These are phyloP conservation scores for Leucophora obtusa DNA, from an alignment of 2,888 invertebrate genomes.

Conservation along the genomic window DNA sequence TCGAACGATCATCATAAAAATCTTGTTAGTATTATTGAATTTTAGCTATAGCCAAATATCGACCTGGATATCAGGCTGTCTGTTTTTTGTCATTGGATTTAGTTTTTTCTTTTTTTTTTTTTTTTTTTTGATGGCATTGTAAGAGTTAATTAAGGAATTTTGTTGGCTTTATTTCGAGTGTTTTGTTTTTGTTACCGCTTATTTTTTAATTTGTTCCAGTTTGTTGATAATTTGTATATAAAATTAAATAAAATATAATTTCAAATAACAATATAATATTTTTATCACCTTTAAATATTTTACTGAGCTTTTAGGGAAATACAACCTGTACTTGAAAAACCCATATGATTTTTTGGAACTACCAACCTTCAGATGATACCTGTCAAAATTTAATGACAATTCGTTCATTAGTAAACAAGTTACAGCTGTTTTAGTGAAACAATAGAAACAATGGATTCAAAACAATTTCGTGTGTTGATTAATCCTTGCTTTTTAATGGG, in stretches of 20 bases:
- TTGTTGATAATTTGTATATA: constrained; percentile 47
- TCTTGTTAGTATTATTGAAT: constrained; percentile 40
- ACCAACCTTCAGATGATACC: too few relatives aligned
- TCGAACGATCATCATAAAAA: constrained; percentile 50
- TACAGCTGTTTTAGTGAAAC: too few relatives aligned
- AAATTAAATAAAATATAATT: constrained; percentile 38
- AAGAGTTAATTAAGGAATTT: constrained; percentile 40
- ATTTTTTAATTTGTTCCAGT: constrained; percentile 32
- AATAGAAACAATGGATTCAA: too few relatives aligned
- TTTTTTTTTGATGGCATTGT: too few relatives aligned
- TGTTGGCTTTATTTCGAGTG: background rate
- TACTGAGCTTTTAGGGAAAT: too few relatives aligned
- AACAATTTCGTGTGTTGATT: too few relatives aligned
- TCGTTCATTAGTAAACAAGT: too few relatives aligned
- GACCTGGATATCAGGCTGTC: background rate
- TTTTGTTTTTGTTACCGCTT: constrained; percentile 3
- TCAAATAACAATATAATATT: constrained; percentile 26
- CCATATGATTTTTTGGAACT: too few relatives aligned
- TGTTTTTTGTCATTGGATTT: constrained; percentile 4
- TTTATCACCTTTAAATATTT: too few relatives aligned
- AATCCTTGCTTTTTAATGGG: too few relatives aligned
- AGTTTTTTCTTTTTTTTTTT: background rate
- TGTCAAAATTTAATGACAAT: too few relatives aligned
- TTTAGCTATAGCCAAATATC: constrained; percentile 2
- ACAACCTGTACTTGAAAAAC: too few relatives aligned